Conservation (phyloP, 2,888 invertebrate species). For the Hemaris fuciformis region DNA sequence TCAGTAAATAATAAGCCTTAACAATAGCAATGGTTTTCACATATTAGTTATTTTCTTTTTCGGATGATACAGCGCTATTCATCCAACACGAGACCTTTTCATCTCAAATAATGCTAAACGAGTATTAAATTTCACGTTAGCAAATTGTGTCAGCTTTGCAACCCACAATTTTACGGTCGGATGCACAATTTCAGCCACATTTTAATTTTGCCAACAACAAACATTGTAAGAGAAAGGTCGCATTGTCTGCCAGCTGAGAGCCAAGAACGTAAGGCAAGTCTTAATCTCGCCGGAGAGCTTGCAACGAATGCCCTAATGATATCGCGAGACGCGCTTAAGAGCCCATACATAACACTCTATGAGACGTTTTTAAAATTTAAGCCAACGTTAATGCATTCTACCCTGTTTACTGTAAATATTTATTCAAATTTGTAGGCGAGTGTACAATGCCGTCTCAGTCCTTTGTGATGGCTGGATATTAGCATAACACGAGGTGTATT, state of each 20-base stretch:
- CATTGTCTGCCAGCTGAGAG: slow-evolving; percentile 55
- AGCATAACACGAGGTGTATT: slow-evolving; percentile 73
- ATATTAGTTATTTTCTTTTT: slow-evolving; percentile 7
- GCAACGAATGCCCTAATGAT: slow-evolving; percentile 73
- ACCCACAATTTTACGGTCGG: slow-evolving; percentile 30
- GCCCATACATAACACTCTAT: slow-evolving; percentile 78
- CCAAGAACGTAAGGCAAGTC: slow-evolving; percentile 55
- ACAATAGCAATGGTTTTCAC: not conserved
- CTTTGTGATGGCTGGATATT: slow-evolving; percentile 67
- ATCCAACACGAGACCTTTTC: slow-evolving; percentile 4
- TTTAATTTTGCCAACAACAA: slow-evolving; percentile 48
- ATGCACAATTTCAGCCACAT: slow-evolving; percentile 37
- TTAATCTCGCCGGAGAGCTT: slow-evolving; percentile 68
- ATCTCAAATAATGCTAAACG: slow-evolving; percentile 8
- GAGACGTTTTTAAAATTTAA: slow-evolving; percentile 81
- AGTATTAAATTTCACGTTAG: slow-evolving; percentile 8
- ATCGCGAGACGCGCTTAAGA: slow-evolving; percentile 77
- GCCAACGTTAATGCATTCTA: slow-evolving; percentile 75
- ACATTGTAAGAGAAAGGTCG: slow-evolving; percentile 47
- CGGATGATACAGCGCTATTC: slow-evolving; percentile 1
- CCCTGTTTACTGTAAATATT: slow-evolving; percentile 76
- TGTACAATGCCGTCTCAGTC: slow-evolving; percentile 60
- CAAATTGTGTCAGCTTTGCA: slow-evolving; percentile 10
- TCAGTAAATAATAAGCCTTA: not conserved
- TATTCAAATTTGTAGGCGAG: slow-evolving; percentile 77